Evolutionary conservation across 2,888 invertebrate genomes (phyloP), one percentile per base, ranked within the genome.

Genomic region (Archaeoteleia sp.): DNA sequence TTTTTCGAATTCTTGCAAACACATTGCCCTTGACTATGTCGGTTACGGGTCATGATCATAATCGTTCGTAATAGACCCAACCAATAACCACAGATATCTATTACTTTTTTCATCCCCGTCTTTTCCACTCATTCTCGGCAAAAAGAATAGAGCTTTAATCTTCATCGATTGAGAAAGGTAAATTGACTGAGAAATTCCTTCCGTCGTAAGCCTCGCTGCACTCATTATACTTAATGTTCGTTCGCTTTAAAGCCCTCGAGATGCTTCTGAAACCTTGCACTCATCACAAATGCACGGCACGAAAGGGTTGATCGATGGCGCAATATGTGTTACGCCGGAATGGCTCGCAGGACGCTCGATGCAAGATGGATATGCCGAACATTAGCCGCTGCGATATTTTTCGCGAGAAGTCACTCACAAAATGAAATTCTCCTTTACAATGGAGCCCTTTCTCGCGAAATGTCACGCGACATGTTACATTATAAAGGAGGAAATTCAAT

Each of bases 231-330:
- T 60, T 49, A 42, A 49, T 37, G 60, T 60, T 60, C 35, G 49
- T 43, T 42, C 60, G 37, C 48, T 60, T 60, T 45, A 51, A 60
- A 37, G 34, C 42, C 35, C 43, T 48, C 60, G 49, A 54, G 55
- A 48, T 54, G 35, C 35, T 34, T 39, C 20, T 42, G 12, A 48
- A 42, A 46, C 48, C 34, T 17, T 42, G 35, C 35, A 32, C 51
- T 55, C 49, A 62, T 62, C 45, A 63, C 42, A 57, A 42, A 63
- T 57, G 63, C 63, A 51, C 25, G 25, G 63, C 63, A 57, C 63
- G 55, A 43, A 57, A 57, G 63, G 45, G 43, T 63, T 63, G 57
- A 63, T 63, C 63, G 63, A 63, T 63, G 55, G 39, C 15, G 51
- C 57, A 55, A 63, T 63, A 57, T 57, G 45, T 63, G 57, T 49